Evolutionary conservation across 2,888 invertebrate species (phyloP), one percentile per base, ranked within the genome.

Genomic region (Lamellibrachia satsuma): DNA sequence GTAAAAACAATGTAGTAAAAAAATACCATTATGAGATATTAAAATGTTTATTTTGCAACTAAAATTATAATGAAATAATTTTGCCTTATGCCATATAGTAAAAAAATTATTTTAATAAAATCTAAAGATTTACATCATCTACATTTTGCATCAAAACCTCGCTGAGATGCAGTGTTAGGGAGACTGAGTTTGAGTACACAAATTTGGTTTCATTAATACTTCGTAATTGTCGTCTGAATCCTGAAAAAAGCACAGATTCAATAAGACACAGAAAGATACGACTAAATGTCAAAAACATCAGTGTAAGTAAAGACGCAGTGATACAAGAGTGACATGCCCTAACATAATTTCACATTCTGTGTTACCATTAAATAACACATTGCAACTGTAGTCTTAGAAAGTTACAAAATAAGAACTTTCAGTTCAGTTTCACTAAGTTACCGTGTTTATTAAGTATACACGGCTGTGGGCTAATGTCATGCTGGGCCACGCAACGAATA

Each of bases 51-150:
- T n/a, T 91, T 91, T n/a, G 11, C n/a, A 91, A 91, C 27, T 91
- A 91, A 52, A 91, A 91, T 91, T 6, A 52, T 91, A 52, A 91
- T 91, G 11, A 91, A 91, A 91, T 91, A 39, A 39, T 90, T 27
- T 51, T 9, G 51, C 39, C 22, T 8, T 90, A 51, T 90, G 8
- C 9, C 39, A 90, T 91, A 22, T 52, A 6, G 15, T 11, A 91
- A 15, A 27, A 52, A 27, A n/a, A 6, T 7, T 27, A 91, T 27
- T 91, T 91, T 39, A 27, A 91, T 15, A 9, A 91, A 91, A 22
- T n/a, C 22, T 2, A 39, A 91, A 91, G 27, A 90, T 39, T 75
- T 15, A 22, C n/a, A n/a, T 22, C n/a, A 75, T 75, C 22, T 15
- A 3, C 75, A 22, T 75, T 75, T 75, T 75, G 75, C 75, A 75